Evolutionary conservation across 2,888 invertebrate genomes (phyloP).

Genomic region (Meghimatium bilineatum): DNA sequence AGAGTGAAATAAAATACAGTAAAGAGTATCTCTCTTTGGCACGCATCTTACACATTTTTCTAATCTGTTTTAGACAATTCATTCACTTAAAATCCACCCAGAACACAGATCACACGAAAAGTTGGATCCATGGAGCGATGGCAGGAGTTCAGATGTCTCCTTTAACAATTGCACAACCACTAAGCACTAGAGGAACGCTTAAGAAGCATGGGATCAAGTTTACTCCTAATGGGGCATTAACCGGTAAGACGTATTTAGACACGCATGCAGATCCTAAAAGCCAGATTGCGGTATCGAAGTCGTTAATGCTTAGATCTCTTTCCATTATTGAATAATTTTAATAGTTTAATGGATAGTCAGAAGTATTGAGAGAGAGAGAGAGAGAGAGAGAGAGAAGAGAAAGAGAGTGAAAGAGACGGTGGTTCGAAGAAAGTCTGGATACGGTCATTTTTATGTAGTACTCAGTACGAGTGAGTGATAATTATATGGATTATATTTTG

Average conservation of each 20-base stretch:
- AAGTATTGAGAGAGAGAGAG: not conserved
- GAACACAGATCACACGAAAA: not conserved
- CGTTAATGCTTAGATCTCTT: not conserved
- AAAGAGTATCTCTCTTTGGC: not conserved
- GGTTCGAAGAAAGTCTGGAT: not conserved
- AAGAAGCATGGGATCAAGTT: not conserved
- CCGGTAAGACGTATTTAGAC: conserved; percentile 23
- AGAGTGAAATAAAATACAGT: not conserved
- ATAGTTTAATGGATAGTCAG: not conserved
- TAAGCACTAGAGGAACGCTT: not conserved
- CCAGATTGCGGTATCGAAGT: conserved; percentile 23
- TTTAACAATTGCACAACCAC: not conserved
- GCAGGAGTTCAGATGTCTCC: not conserved
- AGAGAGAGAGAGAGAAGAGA: not conserved
- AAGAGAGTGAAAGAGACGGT: not conserved
- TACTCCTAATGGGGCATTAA: conserved; percentile 1
- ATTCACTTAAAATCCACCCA: not conserved
- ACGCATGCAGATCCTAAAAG: conserved; percentile 7
- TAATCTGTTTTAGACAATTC: not conserved
- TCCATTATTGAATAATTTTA: conserved; percentile 24
- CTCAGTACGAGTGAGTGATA: not conserved
- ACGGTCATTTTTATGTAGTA: too few species aligned
- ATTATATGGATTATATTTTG: too few species aligned
- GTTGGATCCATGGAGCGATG: not conserved
- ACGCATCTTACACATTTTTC: conserved; percentile 5